Base-by-base conservation (phyloP, 2,888 invertebrate species). In the Drosophila barbarae region DNA sequence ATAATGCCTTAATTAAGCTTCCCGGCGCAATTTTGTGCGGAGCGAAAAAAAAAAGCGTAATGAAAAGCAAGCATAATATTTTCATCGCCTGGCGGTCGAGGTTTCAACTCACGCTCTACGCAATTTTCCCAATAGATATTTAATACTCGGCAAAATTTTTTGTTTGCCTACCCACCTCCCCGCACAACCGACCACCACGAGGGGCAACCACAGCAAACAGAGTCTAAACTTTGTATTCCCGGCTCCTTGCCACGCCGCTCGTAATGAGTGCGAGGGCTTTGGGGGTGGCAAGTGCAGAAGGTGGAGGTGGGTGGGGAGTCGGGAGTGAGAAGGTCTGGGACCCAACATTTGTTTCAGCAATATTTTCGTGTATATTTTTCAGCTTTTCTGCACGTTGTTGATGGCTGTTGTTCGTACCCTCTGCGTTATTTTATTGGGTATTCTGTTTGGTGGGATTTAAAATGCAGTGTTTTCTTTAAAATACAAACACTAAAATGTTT, bases 1-100 rank as follows among this genome's bases (percentile, higher is more conserved):
- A 75, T 75, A 81, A 84, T 81, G 72, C 82, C 84, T 84, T 75
- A 84, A 81, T 81, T 84, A 81, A 76, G 84, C 57, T 34, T 15
- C 34, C 41, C 32, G 15, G 23, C 38, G 13, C 32, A 36, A 64
- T 47, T 49, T 15, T 34, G 41, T 9, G 30, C 30, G 30, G 1
- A 46, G 44, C 32, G 47, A 42, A 58, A 67, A 53, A 67, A 53
- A 47, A 30, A 42, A 15, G 10, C 71, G 72, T 81, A 83, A 80
- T 76, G 77, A 77, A 74, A 76, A 74, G 59, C 70, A 77, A 75
- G 73, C 74, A 72, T 66, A 69, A 63, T 63, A 63, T 76, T 79
- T 65, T 65, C 36, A 46, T 32, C 36, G 42, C 55, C 55, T 21
- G 13, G 2, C 5, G 44, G 65, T 46, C 57, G 72, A 57, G 51